Evolutionary conservation across 2,113 vertebrate genomes (phyloP).

Genomic region (Saccopteryx leptura): DNA sequence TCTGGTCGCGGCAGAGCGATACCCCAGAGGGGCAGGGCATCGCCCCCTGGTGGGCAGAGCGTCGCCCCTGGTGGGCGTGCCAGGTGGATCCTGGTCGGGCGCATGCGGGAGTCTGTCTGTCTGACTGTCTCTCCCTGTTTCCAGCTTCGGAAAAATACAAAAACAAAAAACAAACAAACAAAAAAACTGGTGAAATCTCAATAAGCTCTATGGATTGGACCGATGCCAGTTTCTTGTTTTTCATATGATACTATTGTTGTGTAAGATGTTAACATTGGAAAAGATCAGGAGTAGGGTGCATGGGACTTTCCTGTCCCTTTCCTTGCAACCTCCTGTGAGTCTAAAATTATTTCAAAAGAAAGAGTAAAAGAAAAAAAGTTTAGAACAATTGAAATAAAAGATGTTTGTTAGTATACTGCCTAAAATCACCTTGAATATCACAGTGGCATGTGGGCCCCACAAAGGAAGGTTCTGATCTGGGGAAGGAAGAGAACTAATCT

Average conservation of each 20-base stretch:
- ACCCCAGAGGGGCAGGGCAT: too few relatives aligned
- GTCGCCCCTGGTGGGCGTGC: too few relatives aligned
- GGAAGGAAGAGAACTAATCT: neutral
- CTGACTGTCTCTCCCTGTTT: too few relatives aligned
- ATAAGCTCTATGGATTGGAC: neutral
- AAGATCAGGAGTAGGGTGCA: neutral
- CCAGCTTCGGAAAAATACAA: too few relatives aligned
- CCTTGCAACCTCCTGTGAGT: neutral
- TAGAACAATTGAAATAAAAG: slow-evolving; percentile 26
- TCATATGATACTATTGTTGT: neutral
- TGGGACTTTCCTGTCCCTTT: neutral
- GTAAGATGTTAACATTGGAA: neutral
- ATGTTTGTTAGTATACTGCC: neutral
- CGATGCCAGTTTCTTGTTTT: neutral
- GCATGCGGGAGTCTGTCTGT: too few relatives aligned
- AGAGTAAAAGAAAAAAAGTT: neutral
- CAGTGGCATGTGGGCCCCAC: neutral
- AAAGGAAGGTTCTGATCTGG: neutral
- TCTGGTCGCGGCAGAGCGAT: too few relatives aligned
- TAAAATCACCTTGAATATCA: neutral
- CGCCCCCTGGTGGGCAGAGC: too few relatives aligned
- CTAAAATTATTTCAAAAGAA: slow-evolving; percentile 16
- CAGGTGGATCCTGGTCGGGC: too few relatives aligned
- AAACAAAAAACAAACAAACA: too few relatives aligned
- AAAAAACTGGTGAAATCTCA: neutral